Base-by-base conservation (phyloP, 2,797 vertebrate species). In the Poecilia wingei region DNA sequence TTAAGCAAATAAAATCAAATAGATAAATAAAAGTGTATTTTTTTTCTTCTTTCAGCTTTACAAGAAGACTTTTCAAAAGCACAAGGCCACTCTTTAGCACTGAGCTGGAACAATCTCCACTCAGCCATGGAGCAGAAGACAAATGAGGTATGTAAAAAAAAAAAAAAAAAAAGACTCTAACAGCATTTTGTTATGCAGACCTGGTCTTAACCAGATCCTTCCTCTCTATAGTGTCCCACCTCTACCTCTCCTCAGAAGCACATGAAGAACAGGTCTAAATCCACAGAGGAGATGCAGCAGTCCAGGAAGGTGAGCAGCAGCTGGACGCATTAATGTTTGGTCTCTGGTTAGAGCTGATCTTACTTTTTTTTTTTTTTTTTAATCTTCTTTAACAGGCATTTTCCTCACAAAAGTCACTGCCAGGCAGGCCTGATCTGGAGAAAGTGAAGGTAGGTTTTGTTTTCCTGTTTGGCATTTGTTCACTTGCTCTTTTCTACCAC, bases 361-460 rank as follows among this genome's bases (percentile, higher is more conserved):
- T 49, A 66, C 46, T 51, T 6, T 25, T 13, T 8, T 59, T 51
- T 16, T 51, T n/a, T 39, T 6, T 36, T 36, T 36, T 36, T 0
- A 39, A 14, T 81, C 25, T 84, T 53, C 16, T 73, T 45, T 84
- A 70, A 12, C 84, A 97, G 97, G 92, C 95, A 36, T 95, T 97
- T 89, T 95, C 95, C 53, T 93, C 96, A 72, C 97, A 97, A 90
- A 97, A 97, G 78, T 97, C 97, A 0, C 95, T 97, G 55, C 96
- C 96, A 36, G 96, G 95, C 33, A 91, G 94, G 83, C 94, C 95
- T 72, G 96, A 97, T 80, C 88, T 96, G 83, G 95, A 96, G 10
- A 92, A 92, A 77, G 94, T 96, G 59, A 96, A 97, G 95, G 96
- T 96, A 76, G 91, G 85, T 22, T 74, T 12, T 81, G 10, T 8